Evolutionary conservation across 2,797 vertebrate species (phyloP).

Genomic region (Toxotes lorentzi): DNA sequence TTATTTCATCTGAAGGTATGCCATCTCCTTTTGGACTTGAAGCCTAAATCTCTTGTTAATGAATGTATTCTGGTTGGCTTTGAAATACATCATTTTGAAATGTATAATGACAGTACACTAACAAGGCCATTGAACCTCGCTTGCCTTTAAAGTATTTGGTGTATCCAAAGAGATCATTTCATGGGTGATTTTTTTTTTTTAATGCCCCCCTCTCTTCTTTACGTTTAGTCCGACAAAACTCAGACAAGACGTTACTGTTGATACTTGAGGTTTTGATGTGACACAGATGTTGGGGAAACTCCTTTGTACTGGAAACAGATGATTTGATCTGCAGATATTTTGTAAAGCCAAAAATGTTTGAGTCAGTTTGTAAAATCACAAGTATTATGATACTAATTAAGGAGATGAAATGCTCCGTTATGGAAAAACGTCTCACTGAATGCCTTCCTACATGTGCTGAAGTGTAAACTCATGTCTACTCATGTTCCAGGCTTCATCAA

Average conservation of each 20-base stretch:
- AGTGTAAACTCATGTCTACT: slow-evolving; percentile 41
- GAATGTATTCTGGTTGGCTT: slow-evolving; percentile 78
- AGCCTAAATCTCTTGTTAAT: slow-evolving; percentile 52
- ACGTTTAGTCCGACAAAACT: slow-evolving; percentile 14
- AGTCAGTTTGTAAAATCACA: slow-evolving; percentile 33
- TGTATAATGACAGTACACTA: slow-evolving; percentile 47
- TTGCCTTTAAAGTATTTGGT: slow-evolving; percentile 77
- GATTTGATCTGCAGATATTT: slow-evolving; percentile 33
- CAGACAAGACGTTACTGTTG: slow-evolving; percentile 19
- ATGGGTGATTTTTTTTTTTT: slow-evolving; percentile 8
- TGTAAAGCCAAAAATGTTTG: slow-evolving; percentile 51
- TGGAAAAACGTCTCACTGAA: slow-evolving; percentile 55
- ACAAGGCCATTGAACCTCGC: slow-evolving; percentile 57
- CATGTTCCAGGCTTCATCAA: slow-evolving; percentile 40
- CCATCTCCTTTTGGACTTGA: slow-evolving; percentile 41
- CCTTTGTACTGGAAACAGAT: slow-evolving; percentile 18
- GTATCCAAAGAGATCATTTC: slow-evolving; percentile 75
- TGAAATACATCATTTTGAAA: slow-evolving; percentile 42
- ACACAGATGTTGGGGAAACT: slow-evolving; percentile 34
- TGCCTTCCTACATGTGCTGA: slow-evolving; percentile 60
- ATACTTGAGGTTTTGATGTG: slow-evolving; percentile 31
- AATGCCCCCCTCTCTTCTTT: neutral
- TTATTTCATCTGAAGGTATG: slow-evolving; percentile 39
- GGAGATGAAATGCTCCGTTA: slow-evolving; percentile 29
- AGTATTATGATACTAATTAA: slow-evolving; percentile 50